Evolutionary conservation across 2,113 vertebrate genomes (phyloP), one percentile per base, ranked within the genome.

Genomic region (Aptenodytes forsteri): DNA sequence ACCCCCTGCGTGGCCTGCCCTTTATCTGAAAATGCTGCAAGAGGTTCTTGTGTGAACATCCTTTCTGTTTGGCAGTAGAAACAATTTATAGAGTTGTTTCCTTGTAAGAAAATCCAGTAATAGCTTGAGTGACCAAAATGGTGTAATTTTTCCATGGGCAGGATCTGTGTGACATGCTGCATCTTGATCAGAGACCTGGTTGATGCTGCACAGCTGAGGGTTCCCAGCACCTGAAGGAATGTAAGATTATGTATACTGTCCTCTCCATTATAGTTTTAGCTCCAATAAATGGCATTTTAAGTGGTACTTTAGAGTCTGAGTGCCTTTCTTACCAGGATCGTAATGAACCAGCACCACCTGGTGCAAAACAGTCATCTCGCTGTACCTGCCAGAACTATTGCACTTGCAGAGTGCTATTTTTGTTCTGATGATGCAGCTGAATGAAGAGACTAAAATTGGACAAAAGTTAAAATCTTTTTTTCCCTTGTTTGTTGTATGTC

Each of bases 151-250:
- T 87, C 47, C 52, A 6, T 3, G 10, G 38, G 22, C 36, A 72
- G 67, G 76, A n/a, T 67, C 20, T 52, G 20, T 0, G 0, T 22
- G 36, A 36, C 0, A 0, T 55, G 78, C 44, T 83, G 47, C 29
- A 64, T 19, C 25, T 69, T 10, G 29, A 20, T 50, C 25, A 16
- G 32, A 79, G n/a, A 50, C 21, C 14, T 71, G 75, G 25, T 2
- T 19, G 27, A 40, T 77, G 49, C 58, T 54, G 42, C 27, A 15
- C 14, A 38, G 38, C 46, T 62, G 9, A 1, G 42, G 8, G 10
- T 8, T 62, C 47, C 58, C 32, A 32, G 67, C n/a, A 44, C 56
- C 69, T 42, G 40, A 26, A 75, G 55, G 38, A 71, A 85, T 27
- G 34, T 54, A 40, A 84, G 67, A n/a, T 55, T 72, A 40, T 40